These are phyloP conservation scores for Sebastolobus altivelis DNA, from an alignment of 2,797 vertebrate species.

Conservation along the genomic window DNA sequence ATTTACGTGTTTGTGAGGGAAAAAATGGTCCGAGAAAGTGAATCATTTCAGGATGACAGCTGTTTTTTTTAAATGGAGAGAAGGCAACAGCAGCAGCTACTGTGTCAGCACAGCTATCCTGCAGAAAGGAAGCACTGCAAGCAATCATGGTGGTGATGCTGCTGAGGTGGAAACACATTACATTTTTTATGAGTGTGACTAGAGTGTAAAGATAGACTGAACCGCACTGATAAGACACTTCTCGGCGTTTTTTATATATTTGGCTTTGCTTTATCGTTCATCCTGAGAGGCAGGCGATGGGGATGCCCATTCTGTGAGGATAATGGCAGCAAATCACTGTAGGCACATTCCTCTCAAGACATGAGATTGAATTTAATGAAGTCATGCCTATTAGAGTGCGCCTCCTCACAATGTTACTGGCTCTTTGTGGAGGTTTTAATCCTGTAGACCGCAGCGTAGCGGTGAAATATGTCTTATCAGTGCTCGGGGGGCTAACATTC, in stretches of 20 bases:
- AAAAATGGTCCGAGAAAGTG: background rate
- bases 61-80: constrained; percentile 1
- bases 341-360: constrained; percentile 61
- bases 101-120: constrained; percentile 4
- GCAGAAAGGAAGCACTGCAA: background rate
- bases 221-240: constrained; percentile 2
- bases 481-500: constrained; percentile 58
- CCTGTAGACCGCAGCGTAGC: constrained; percentile 62
- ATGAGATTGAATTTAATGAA: constrained; percentile 76
- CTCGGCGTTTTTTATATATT: constrained; percentile 29
- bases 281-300: constrained; percentile 29
- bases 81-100: background rate
- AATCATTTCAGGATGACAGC: constrained; percentile 9
- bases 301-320: constrained; percentile 42
- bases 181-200: background rate
- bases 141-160: background rate
- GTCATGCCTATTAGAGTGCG: constrained; percentile 72
- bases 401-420: constrained; percentile 62
- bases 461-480: constrained; percentile 60
- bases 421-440: constrained; percentile 75
- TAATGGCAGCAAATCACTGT: constrained; percentile 48
- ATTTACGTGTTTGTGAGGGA: constrained; percentile 15
- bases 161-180: constrained; percentile 2
- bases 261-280: constrained; percentile 32
- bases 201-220: background rate